These are phyloP conservation scores for Cephus pulcher DNA, from an alignment of 2,888 invertebrate genomes.

Conservation along the genomic window DNA sequence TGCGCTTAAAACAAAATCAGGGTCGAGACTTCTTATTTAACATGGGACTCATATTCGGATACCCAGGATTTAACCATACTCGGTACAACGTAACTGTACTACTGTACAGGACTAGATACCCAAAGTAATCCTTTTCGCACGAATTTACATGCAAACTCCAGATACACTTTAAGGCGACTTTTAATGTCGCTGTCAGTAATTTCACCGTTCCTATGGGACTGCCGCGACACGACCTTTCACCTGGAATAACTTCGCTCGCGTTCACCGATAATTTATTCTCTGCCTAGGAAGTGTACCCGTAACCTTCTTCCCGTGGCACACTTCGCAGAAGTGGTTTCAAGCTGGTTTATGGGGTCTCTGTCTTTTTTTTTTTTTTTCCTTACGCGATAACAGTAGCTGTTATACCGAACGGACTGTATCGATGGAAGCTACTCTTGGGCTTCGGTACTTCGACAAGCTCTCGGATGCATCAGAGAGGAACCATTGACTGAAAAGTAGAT, in stretches of 20 bases:
- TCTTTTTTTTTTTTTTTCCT: background rate
- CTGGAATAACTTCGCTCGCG: background rate
- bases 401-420: background rate
- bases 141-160: background rate
- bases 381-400: background rate
- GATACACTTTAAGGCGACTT: background rate
- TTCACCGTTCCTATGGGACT: background rate
- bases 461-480: background rate
- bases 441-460: background rate
- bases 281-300: background rate
- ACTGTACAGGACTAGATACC: background rate
- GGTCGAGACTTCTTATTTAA: background rate
- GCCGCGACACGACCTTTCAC: background rate
- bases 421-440: background rate
- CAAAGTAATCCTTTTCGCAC: background rate
- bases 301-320: background rate
- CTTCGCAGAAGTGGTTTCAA: background rate
- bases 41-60: background rate
- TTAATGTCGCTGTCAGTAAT: background rate
- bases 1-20: background rate
- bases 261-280: background rate
- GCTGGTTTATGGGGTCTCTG: background rate
- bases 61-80: background rate
- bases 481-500: background rate
- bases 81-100: background rate